Conservation (phyloP, 2,797 vertebrate species). For the Cottoperca gobio region DNA sequence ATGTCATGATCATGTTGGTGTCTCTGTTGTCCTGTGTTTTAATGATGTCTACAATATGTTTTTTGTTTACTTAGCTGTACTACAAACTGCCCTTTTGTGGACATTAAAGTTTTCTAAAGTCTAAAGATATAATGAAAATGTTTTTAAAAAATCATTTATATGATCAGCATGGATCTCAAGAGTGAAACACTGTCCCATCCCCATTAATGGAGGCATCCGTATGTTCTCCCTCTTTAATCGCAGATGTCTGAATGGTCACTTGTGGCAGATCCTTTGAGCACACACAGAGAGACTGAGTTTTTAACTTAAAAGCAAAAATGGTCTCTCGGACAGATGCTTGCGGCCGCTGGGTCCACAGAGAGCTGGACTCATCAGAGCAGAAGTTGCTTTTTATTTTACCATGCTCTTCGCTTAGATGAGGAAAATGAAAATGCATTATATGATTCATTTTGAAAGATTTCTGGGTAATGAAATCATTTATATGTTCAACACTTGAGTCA, state of each 20-base stretch:
- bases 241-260: conserved; percentile 39
- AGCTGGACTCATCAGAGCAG: conserved; percentile 30
- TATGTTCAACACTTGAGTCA: background rate
- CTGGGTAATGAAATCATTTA: background rate
- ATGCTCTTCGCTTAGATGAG: conserved; percentile 5
- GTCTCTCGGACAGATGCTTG: conserved; percentile 34
- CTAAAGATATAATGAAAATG: background rate
- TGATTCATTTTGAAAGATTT: background rate
- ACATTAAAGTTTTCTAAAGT: too few species aligned
- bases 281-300: conserved; percentile 32
- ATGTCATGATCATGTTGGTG: too few species aligned
- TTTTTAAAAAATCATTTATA: too few species aligned
- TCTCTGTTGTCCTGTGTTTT: too few species aligned
- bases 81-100: too few species aligned
- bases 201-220: conserved; percentile 28
- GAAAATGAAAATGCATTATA: conserved; percentile 6
- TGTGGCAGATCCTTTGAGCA: conserved; percentile 16
- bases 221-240: conserved; percentile 44
- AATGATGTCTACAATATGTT: too few species aligned
- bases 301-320: conserved; percentile 39
- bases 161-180: conserved; percentile 15
- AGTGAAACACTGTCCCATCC: background rate
- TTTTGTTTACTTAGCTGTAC: too few species aligned
- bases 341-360: conserved; percentile 14
- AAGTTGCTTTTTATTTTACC: conserved; percentile 8